phyloP scores from a whole-genome alignment of 2,797 vertebrate genomes.

The Miichthys miiuy region DNA sequence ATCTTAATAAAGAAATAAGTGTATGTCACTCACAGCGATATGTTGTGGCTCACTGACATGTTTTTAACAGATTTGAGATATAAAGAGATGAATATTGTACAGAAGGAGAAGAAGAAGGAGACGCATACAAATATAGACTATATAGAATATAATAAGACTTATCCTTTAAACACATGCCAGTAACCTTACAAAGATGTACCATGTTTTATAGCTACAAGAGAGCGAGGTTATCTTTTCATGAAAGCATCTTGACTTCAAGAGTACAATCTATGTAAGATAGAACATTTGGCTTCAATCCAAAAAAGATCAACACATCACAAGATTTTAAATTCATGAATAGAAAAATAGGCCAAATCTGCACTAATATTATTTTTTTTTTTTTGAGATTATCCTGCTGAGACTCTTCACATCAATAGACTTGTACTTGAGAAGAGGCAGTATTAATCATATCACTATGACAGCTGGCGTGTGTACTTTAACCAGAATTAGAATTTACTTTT shows the following conservation, averaged over 20 bases:
- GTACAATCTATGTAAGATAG: constrained; percentile 33
- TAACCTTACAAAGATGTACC: not conserved
- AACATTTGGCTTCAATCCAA: constrained; percentile 28
- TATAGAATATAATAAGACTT: not conserved
- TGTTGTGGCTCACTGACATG: not conserved
- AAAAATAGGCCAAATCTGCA: constrained; percentile 9
- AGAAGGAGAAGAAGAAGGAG: too few species aligned
- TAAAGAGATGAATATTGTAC: not conserved
- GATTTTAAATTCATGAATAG: constrained; percentile 32
- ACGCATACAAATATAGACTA: not conserved
- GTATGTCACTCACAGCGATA: not conserved
- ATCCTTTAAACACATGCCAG: not conserved
- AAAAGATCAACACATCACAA: constrained; percentile 36
- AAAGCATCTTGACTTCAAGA: constrained; percentile 23
- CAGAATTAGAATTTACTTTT: not conserved
- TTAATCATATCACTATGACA: constrained; percentile 41
- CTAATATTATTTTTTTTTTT: constrained; percentile 1
- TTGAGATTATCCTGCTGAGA: constrained; percentile 23
- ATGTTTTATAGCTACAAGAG: not conserved
- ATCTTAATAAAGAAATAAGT: constrained; percentile 4
- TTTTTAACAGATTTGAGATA: not conserved
- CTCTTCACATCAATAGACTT: constrained; percentile 22
- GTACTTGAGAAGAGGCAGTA: constrained; percentile 15
- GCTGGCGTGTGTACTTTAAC: constrained; percentile 32
- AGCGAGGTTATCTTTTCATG: constrained; percentile 4